phyloP scores from a whole-genome alignment of 1,140 invertebrate species.

The Caenorhabditis remanei region DNA sequence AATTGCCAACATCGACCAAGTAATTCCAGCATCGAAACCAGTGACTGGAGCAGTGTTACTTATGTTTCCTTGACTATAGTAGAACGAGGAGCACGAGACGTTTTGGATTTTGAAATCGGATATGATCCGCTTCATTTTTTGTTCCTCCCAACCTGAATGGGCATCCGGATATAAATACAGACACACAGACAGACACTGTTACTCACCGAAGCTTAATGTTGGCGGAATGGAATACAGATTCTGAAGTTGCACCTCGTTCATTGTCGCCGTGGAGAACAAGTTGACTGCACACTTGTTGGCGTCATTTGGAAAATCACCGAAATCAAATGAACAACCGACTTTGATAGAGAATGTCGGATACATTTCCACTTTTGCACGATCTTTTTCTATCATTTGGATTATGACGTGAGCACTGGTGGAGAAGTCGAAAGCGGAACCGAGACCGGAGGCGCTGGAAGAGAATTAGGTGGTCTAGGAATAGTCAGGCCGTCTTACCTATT shows the following conservation, averaged over 20 bases:
- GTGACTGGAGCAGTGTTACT: slow-evolving; percentile 43
- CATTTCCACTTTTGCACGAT: slow-evolving; percentile 70
- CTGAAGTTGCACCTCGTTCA: slow-evolving; percentile 69
- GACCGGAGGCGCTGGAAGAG: slow-evolving; percentile 72
- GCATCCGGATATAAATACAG: background rate
- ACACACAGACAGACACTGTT: background rate
- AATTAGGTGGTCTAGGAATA: background rate
- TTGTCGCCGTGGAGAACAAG: slow-evolving; percentile 68
- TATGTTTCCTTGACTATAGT: slow-evolving; percentile 26
- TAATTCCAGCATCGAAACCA: slow-evolving; percentile 14
- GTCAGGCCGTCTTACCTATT: slow-evolving; percentile 48
- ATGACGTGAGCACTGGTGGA: slow-evolving; percentile 72
- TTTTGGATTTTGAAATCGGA: slow-evolving; percentile 59
- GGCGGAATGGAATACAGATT: slow-evolving; percentile 58
- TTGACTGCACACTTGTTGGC: slow-evolving; percentile 66
- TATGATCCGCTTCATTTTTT: slow-evolving; percentile 52
- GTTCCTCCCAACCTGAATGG: slow-evolving; percentile 57
- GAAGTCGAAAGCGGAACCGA: slow-evolving; percentile 74
- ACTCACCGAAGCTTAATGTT: slow-evolving; percentile 65
- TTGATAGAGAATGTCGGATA: slow-evolving; percentile 75
- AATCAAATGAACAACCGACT: slow-evolving; percentile 74
- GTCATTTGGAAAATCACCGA: slow-evolving; percentile 71
- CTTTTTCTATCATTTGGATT: slow-evolving; percentile 67
- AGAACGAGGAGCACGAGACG: background rate
- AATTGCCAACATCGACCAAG: slow-evolving; percentile 50